Conservation (phyloP, 2,888 invertebrate genomes). For the Polydrusus tereticollis region DNA sequence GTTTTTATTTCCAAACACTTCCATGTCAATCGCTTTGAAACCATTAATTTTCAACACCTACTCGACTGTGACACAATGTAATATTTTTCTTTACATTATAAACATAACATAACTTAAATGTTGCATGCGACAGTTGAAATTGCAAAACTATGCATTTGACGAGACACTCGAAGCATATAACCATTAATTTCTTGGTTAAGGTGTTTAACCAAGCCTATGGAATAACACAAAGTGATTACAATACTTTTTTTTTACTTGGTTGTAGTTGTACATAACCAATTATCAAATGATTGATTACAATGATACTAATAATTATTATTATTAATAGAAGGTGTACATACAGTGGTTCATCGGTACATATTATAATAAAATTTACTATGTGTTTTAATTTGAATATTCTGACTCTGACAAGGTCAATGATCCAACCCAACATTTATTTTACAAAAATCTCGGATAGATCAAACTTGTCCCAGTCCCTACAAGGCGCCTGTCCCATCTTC, state of each 20-base stretch:
- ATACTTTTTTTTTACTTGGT: conserved; percentile 21
- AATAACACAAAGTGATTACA: conserved; percentile 41
- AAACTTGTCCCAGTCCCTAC: too few relatives aligned
- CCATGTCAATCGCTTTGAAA: conserved; percentile 23
- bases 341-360: conserved; percentile 3
- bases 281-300: conserved; percentile 31
- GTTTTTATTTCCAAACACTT: conserved; percentile 11
- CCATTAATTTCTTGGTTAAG: conserved; percentile 41
- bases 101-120: conserved; percentile 32
- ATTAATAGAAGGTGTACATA: background rate
- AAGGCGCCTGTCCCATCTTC: too few relatives aligned
- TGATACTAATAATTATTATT: conserved; percentile 1
- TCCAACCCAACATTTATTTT: background rate
- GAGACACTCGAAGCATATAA: conserved; percentile 40
- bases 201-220: conserved; percentile 39
- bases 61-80: conserved; percentile 37
- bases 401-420: too few relatives aligned
- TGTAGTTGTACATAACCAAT: conserved; percentile 26
- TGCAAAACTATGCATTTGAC: conserved; percentile 49
- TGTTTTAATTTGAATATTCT: too few relatives aligned
- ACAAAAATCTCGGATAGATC: too few relatives aligned
- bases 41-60: conserved; percentile 39
- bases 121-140: conserved; percentile 44
- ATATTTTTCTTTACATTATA: conserved; percentile 43
- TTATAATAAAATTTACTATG: too few relatives aligned